phyloP scores from a whole-genome alignment of 2,113 vertebrate genomes.

The Cynoglossus semilaevis region DNA sequence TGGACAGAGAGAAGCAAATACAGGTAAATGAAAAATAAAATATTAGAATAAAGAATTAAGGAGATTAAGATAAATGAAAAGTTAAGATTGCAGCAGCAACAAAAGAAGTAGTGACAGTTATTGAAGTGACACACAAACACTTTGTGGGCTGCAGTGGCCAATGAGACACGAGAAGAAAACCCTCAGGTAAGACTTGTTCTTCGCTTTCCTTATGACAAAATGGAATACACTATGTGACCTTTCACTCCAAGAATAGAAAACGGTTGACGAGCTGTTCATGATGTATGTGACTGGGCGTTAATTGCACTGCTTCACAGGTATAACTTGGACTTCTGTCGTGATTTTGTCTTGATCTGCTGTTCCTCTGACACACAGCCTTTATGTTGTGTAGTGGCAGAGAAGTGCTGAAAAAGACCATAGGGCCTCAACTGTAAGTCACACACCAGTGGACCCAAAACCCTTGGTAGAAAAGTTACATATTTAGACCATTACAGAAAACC shows the following conservation, averaged over 20 bases:
- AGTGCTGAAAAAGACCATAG: conserved; percentile 84
- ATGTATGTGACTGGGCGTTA: conserved; percentile 29
- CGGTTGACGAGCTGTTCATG: conserved; percentile 24
- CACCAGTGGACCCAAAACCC: conserved; percentile 79
- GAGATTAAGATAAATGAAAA: too few species aligned
- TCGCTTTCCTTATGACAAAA: conserved; percentile 60
- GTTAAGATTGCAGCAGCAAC: too few species aligned
- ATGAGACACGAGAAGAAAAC: conserved; percentile 48
- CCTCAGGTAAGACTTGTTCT: conserved; percentile 69
- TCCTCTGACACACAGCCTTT: conserved; percentile 92
- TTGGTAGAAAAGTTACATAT: conserved; percentile 42
- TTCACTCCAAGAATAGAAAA: background rate
- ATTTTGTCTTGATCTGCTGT: conserved; percentile 85
- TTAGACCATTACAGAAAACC: conserved; percentile 5
- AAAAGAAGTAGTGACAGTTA: too few species aligned
- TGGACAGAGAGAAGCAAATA: too few species aligned
- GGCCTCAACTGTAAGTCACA: conserved; percentile 92
- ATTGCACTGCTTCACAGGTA: conserved; percentile 36
- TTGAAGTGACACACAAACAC: too few species aligned
- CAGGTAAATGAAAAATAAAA: too few species aligned
- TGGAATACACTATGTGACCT: conserved; percentile 38
- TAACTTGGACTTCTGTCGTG: conserved; percentile 27
- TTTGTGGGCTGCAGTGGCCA: conserved; percentile 39
- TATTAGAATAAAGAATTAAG: too few species aligned
- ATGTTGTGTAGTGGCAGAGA: conserved; percentile 92